Conservation (phyloP, 2,888 invertebrate genomes). For the Cryptosula pallasiana region DNA sequence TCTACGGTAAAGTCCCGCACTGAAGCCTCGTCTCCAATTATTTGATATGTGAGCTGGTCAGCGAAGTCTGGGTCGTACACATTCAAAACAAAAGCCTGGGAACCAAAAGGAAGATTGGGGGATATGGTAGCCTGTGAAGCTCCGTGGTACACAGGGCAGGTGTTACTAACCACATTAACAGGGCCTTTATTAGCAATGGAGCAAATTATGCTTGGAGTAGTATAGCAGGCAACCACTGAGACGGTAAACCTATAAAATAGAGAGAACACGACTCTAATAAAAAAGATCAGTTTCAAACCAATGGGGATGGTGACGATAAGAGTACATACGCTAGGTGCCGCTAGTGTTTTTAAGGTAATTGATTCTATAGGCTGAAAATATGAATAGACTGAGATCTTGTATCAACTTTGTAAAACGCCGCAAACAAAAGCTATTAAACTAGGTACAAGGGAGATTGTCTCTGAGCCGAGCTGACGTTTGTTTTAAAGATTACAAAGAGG, state of each 20-base stretch:
- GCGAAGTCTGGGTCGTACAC: background rate
- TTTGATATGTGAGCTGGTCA: background rate
- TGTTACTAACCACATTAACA: background rate
- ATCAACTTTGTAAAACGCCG: too few species aligned
- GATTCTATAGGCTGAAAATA: too few species aligned
- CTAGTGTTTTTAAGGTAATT: too few species aligned
- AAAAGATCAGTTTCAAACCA: too few species aligned
- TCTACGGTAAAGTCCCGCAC: background rate
- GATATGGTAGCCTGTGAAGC: background rate
- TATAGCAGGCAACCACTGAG: background rate
- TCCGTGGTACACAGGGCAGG: background rate
- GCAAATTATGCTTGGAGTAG: background rate
- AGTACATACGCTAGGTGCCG: too few species aligned
- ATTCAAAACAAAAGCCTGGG: background rate
- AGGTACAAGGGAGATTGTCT: too few species aligned
- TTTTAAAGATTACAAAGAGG: too few species aligned
- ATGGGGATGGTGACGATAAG: too few species aligned
- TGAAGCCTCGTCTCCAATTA: conserved; percentile 11
- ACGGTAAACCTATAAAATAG: conserved; percentile 1
- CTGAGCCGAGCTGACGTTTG: too few species aligned
- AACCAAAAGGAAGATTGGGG: background rate
- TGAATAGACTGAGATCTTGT: too few species aligned
- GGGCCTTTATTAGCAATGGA: background rate
- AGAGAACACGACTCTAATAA: too few species aligned
- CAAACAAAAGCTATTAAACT: too few species aligned